Evolutionary conservation across 1,140 invertebrate species (phyloP).

Genomic region (Trichogramma pretiosum): DNA sequence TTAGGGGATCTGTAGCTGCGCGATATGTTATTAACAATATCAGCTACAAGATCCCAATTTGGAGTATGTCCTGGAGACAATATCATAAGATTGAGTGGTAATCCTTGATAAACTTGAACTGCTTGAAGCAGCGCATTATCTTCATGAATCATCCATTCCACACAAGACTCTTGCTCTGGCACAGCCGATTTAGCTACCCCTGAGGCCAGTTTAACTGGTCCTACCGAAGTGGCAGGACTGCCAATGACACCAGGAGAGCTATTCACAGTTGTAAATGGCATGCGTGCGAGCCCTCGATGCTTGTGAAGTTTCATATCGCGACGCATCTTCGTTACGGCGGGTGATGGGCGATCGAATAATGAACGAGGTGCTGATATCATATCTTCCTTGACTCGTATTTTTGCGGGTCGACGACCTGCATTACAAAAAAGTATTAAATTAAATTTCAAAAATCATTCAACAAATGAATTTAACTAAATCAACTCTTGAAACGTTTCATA

Average conservation of each 20-base stretch:
- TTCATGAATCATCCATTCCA: conserved; percentile 84
- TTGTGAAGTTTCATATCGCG: conserved; percentile 70
- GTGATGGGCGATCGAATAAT: conserved; percentile 77
- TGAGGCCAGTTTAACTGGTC: too few species aligned
- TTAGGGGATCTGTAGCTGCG: conserved; percentile 78
- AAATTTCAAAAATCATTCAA: not conserved
- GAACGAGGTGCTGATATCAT: conserved; percentile 71
- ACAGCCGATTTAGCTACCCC: conserved; percentile 53
- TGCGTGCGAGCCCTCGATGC: conserved; percentile 54
- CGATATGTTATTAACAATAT: conserved; percentile 77
- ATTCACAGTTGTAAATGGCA: conserved; percentile 52
- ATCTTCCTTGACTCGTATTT: conserved; percentile 66
- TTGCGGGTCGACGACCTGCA: conserved; percentile 51
- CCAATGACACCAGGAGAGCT: conserved; percentile 39
- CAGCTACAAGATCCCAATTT: conserved; percentile 93
- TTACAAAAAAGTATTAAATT: not conserved
- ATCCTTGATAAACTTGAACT: conserved; percentile 71
- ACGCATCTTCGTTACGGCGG: conserved; percentile 66
- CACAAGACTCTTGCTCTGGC: conserved; percentile 57
- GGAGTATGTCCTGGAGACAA: conserved; percentile 75
- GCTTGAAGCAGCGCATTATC: conserved; percentile 83
- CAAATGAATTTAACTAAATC: conserved; percentile 1
- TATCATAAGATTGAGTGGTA: conserved; percentile 70
- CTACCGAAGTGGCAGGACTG: too few species aligned
- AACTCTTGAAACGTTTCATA: conserved; percentile 22